These are phyloP conservation scores for Drosophila mercatorum DNA, from an alignment of 2,888 invertebrate species.

Conservation along the genomic window DNA sequence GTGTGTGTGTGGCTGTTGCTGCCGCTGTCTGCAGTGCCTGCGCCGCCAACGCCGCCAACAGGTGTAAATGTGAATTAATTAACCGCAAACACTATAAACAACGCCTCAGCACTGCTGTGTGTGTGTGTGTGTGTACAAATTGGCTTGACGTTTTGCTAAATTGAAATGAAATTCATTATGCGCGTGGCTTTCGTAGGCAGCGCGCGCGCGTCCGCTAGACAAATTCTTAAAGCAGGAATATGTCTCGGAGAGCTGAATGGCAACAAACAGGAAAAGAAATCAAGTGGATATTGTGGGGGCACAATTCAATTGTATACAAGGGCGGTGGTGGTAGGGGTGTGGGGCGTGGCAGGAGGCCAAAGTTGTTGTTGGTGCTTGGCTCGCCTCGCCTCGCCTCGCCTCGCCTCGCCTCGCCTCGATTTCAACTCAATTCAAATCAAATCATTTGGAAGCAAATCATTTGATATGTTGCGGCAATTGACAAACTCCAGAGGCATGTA, in stretches of 20 bases:
- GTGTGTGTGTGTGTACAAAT: conserved; percentile 60
- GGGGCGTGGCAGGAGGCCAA: conserved; percentile 22
- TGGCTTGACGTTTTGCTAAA: conserved; percentile 69
- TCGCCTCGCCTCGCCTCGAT: conserved; percentile 54
- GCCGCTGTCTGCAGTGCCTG: conserved; percentile 42
- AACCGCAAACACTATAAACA: conserved; percentile 84
- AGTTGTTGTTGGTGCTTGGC: conserved; percentile 8
- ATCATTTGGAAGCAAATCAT: conserved; percentile 83
- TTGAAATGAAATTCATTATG: conserved; percentile 77
- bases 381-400: conserved; percentile 45
- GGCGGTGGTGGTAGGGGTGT: background rate
- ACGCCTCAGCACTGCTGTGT: conserved; percentile 50
- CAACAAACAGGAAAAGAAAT: conserved; percentile 51
- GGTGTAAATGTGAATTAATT: conserved; percentile 85
- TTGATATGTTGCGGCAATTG: conserved; percentile 80
- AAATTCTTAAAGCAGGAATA: conserved; percentile 58
- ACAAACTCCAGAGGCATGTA: conserved; percentile 57
- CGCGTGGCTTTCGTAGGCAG: conserved; percentile 47
- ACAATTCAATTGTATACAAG: conserved; percentile 20
- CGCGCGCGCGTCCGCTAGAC: conserved; percentile 50
- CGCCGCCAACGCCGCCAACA: conserved; percentile 68
- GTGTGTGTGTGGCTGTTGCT: conserved; percentile 7
- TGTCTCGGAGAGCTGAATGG: conserved; percentile 51
- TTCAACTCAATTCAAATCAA: conserved; percentile 83
- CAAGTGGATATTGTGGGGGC: conserved; percentile 63